A percentile compares a stretch with the other conserved stretches of the same genome.
Evolutionary conservation across 2,113 vertebrate genomes (phyloP).

Genomic region (Marmota flaviventris): DNA sequence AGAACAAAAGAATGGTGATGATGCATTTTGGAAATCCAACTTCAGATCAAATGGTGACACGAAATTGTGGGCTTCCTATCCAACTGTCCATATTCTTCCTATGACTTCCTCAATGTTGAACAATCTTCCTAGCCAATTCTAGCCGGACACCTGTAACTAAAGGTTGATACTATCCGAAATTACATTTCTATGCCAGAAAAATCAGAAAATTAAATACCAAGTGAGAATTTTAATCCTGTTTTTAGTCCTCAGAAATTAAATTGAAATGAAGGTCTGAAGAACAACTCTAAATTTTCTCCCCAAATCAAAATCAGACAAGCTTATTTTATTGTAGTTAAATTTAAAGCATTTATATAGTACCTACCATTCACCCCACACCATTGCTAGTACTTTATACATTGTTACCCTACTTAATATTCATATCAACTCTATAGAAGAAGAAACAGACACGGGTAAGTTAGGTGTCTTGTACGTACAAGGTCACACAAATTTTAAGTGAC

Average conservation of each 20-base stretch:
- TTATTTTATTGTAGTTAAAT: conserved; percentile 12
- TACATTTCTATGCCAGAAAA: background rate
- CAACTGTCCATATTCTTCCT: background rate
- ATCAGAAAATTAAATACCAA: background rate
- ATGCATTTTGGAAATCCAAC: background rate
- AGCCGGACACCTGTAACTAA: background rate
- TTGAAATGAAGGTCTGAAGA: background rate
- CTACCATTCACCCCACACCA: background rate
- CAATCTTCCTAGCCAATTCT: background rate
- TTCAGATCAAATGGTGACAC: background rate
- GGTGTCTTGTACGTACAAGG: background rate
- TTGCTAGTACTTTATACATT: conserved; percentile 14
- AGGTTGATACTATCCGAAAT: background rate
- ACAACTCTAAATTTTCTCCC: conserved; percentile 1
- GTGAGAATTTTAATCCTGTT: background rate
- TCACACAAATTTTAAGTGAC: background rate
- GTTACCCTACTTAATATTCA: conserved; percentile 20
- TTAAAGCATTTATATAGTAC: conserved; percentile 26
- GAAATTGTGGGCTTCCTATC: background rate
- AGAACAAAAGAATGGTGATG: background rate
- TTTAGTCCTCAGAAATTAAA: conserved; percentile 4
- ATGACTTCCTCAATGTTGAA: background rate
- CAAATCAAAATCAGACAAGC: background rate
- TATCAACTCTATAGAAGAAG: conserved; percentile 4
- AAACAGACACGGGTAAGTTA: conserved; percentile 11